Evolutionary conservation across 2,113 vertebrate species (phyloP), one percentile per base, ranked within the genome.

Genomic region (Phasianus colchicus): DNA sequence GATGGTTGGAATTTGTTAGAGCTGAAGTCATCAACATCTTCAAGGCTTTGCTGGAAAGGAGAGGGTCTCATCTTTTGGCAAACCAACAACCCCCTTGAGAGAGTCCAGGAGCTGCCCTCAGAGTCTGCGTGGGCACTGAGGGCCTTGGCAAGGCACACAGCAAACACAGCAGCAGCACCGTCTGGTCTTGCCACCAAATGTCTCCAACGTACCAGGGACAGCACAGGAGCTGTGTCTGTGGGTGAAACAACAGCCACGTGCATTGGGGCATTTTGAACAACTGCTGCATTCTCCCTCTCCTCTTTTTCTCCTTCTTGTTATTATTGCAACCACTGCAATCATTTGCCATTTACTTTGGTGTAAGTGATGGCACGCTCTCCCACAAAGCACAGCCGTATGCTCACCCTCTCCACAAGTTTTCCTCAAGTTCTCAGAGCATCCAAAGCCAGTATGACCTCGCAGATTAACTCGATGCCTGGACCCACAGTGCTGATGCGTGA

Each of bases 401-500:
- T 80, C 19, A 10, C 27, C 27, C 38, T 17, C 7, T 27, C 38
- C 45, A 47, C 55, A 64, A 63, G 40, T 69, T 66, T 48, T 47
- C 58, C 45, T 83, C 40, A 34, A 32, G 12, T 54, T 75, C 81
- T 83, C 19, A 2, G 20, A 57, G 57, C 38, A 43, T 16, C 20
- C 29, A 30, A 15, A 60, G 32, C 14, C 69, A 67, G 34, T 3
- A 12, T 0, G 2, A 48, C 42, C 24, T 42, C 5, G 2, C 43
- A 36, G 24, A 29, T 38, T 15, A 17, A 16, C 0, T 3, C 2
- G 48, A 13, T 0, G 0, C 25, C 38, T 1, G 3, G 54, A 18
- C 11, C 22, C 1, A 3, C 1, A 2, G 34, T 36, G 52, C 34
- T 0, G 0, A 9, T 3, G 3, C 34, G 1, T 43, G 38, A 38